Conservation (phyloP, 2,113 vertebrate genomes). For the Cavia porcellus region DNA sequence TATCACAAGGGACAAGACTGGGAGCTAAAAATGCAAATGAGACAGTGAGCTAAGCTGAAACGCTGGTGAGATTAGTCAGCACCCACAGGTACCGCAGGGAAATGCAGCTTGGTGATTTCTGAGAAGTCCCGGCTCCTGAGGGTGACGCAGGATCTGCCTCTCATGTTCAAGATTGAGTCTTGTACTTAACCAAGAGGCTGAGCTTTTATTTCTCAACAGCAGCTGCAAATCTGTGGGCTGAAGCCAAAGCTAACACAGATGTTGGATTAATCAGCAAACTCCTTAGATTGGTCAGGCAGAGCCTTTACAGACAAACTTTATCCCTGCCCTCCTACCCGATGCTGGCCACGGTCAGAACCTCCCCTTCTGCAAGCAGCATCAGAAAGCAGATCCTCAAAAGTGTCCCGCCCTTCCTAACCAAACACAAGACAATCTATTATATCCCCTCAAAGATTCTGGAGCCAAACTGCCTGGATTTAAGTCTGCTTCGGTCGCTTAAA, state of each 20-base stretch:
- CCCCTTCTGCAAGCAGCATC: background rate
- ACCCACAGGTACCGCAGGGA: constrained; percentile 67
- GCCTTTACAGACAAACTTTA: constrained; percentile 36
- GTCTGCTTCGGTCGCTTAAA: background rate
- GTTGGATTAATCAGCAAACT: constrained; percentile 82
- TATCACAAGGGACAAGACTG: background rate
- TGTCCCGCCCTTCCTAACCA: background rate
- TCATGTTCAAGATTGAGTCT: constrained; percentile 77
- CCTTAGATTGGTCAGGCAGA: constrained; percentile 77
- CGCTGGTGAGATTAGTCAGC: background rate
- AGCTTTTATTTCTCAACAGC: constrained; percentile 87
- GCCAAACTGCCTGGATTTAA: background rate
- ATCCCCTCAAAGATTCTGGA: background rate
- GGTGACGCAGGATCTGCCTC: constrained; percentile 79
- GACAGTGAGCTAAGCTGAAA: background rate
- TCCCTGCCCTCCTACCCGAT: background rate
- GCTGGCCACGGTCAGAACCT: background rate
- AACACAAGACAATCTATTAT: background rate
- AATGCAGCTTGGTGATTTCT: constrained; percentile 79
- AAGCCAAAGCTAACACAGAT: constrained; percentile 89
- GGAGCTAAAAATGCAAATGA: background rate
- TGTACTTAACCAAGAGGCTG: constrained; percentile 83
- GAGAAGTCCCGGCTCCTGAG: constrained; percentile 82
- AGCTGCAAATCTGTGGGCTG: constrained; percentile 87
- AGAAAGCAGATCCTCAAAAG: constrained; percentile 32